Percentiles rank a stretch among this genome's conserved stretches.
Conservation (phyloP, 2,797 vertebrate genomes). For the Antrozous pallidus region DNA sequence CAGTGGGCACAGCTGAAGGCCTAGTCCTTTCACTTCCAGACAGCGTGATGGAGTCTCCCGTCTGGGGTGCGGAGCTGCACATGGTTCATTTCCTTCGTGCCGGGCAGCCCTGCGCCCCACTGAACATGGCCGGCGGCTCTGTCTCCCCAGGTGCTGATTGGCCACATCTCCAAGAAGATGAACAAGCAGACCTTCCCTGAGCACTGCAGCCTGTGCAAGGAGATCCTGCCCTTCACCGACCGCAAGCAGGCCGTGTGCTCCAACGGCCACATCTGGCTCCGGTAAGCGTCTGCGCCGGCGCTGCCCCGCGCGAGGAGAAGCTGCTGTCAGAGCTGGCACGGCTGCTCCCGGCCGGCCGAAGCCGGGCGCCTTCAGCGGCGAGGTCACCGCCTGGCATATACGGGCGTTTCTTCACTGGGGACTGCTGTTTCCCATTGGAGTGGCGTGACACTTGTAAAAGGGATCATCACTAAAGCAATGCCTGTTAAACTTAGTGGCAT, state of each 20-base stretch:
- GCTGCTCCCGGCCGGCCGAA: background rate
- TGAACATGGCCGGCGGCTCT: conserved; percentile 33
- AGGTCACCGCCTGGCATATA: too few species aligned
- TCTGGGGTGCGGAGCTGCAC: accelerated
- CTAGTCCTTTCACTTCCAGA: background rate
- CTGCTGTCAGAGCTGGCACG: background rate
- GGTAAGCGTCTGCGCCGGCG: too few species aligned
- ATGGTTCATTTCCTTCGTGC: background rate
- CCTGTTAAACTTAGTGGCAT: background rate
- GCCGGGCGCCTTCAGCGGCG: background rate
- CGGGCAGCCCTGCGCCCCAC: background rate
- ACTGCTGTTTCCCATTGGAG: background rate
- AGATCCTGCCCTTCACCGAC: conserved; percentile 92
- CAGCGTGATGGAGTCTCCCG: background rate
- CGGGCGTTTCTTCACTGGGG: background rate
- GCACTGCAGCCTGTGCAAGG: conserved; percentile 93
- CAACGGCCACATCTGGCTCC: conserved; percentile 96
- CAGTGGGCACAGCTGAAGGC: background rate
- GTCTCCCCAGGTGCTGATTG: conserved; percentile 92
- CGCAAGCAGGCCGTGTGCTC: conserved; percentile 89
- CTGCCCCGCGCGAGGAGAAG: too few species aligned
- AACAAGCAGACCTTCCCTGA: conserved; percentile 96
- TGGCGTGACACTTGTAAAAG: background rate
- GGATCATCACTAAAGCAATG: background rate
- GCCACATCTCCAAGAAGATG: conserved; percentile 96